Conservation (phyloP, 1,140 invertebrate species). For the Idris sp. region DNA sequence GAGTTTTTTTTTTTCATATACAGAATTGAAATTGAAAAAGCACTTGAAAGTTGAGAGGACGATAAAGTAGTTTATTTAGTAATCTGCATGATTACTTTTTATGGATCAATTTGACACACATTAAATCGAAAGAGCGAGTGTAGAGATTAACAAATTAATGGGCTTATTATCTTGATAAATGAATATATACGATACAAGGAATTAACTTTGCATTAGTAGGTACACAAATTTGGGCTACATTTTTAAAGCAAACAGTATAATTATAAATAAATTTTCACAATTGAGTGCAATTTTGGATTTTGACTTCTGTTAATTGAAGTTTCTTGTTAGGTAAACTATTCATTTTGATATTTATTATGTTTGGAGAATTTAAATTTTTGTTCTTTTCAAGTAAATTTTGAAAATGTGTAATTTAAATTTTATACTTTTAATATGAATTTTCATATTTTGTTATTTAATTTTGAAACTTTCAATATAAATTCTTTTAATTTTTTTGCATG, state of each 20-base stretch:
- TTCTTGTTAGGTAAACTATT: conserved; percentile 31
- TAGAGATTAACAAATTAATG: conserved; percentile 55
- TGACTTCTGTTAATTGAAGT: conserved; percentile 39
- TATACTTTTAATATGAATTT: too few relatives aligned
- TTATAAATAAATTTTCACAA: conserved; percentile 45
- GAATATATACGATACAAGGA: conserved; percentile 36
- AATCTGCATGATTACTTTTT: conserved; percentile 42
- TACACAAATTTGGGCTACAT: conserved; percentile 16
- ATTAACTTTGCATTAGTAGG: conserved; percentile 40
- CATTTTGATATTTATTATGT: conserved; percentile 20
- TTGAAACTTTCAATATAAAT: too few relatives aligned
- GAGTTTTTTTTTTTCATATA: too few relatives aligned
- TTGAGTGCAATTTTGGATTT: conserved; percentile 10
- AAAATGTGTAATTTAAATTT: too few relatives aligned
- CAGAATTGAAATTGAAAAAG: conserved; percentile 10
- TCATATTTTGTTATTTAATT: too few relatives aligned
- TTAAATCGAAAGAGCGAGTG: conserved; percentile 32
- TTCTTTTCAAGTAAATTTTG: too few relatives aligned
- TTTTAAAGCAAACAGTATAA: conserved; percentile 28
- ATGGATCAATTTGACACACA: conserved; percentile 46
- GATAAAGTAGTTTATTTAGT: conserved; percentile 29
- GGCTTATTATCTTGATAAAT: conserved; percentile 50
- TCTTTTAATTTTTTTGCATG: too few relatives aligned
- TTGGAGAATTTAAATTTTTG: conserved; percentile 3
- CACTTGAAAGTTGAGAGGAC: conserved; percentile 9